Conservation (phyloP, 2,888 invertebrate species). For the Keiferia lycopersicella region DNA sequence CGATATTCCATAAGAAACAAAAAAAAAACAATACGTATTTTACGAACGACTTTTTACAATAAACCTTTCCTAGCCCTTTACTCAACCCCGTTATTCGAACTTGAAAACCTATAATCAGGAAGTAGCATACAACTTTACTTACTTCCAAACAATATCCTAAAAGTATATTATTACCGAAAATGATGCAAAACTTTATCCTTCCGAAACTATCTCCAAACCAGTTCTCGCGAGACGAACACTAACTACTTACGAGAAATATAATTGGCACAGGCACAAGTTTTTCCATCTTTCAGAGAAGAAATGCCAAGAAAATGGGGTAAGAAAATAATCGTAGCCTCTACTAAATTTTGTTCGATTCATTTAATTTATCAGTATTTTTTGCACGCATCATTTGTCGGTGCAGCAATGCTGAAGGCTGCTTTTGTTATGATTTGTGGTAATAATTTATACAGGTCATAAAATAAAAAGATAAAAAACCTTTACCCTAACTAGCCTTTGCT, state of each 20-base stretch:
- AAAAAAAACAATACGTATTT: neutral
- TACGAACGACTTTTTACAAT: too few species aligned
- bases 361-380: neutral
- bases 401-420: too few species aligned
- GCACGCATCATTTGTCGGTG: too few species aligned
- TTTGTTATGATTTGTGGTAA: too few species aligned
- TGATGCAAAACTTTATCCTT: constrained; percentile 1
- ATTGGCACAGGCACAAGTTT: constrained; percentile 47
- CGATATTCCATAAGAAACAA: neutral
- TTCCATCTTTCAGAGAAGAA: constrained; percentile 39
- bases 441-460: too few species aligned
- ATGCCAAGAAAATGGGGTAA: neutral
- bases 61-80: too few species aligned
- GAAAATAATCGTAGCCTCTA: too few species aligned
- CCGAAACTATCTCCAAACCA: neutral
- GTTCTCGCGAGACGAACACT: constrained; percentile 13
- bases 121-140: neutral
- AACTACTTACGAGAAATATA: constrained; percentile 41
- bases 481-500: too few species aligned
- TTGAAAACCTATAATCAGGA: neutral
- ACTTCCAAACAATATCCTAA: neutral
- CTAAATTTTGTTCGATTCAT: too few species aligned
- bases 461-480: too few species aligned
- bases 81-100: too few species aligned
- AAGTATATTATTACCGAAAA: constrained; percentile 3